These are phyloP conservation scores for Crenuchus spilurus DNA, from an alignment of 2,797 vertebrate genomes.

Conservation along the genomic window DNA sequence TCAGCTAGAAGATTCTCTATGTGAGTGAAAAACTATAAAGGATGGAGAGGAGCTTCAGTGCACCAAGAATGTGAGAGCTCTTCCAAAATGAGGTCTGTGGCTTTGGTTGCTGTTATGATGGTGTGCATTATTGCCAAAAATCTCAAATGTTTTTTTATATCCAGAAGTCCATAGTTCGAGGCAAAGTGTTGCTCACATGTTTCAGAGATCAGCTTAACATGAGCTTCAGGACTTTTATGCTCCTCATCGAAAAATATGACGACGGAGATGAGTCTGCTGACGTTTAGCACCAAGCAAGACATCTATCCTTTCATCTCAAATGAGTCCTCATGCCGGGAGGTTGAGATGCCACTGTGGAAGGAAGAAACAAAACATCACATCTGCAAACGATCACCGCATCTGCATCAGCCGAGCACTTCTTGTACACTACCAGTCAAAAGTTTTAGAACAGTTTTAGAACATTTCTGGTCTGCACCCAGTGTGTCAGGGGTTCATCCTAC, in stretches of 20 bases:
- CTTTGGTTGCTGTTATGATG: neutral
- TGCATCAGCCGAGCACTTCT: too few species aligned
- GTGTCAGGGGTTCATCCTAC: too few species aligned
- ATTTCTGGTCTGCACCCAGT: too few species aligned
- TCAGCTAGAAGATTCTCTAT: neutral
- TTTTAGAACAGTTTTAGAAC: too few species aligned
- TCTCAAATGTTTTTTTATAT: neutral
- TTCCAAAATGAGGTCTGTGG: neutral
- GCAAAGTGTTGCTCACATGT: neutral
- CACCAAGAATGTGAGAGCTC: conserved; percentile 2
- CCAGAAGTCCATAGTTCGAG: neutral
- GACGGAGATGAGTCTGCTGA: neutral
- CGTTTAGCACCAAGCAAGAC: conserved; percentile 15
- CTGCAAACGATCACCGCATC: too few species aligned
- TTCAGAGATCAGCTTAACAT: neutral
- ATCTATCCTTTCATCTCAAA: conserved; percentile 74
- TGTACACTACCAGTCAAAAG: too few species aligned
- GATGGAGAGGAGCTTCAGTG: neutral
- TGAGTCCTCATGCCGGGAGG: conserved; percentile 81
- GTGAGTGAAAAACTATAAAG: neutral
- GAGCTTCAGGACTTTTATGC: neutral
- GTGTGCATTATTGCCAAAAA: neutral
- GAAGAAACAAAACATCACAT: neutral
- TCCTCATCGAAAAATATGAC: neutral
- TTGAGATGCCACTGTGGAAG: conserved; percentile 79